phyloP scores from a whole-genome alignment of 35 echinoderm and acorn worm genomes.

The Nesometra sesokonis region DNA sequence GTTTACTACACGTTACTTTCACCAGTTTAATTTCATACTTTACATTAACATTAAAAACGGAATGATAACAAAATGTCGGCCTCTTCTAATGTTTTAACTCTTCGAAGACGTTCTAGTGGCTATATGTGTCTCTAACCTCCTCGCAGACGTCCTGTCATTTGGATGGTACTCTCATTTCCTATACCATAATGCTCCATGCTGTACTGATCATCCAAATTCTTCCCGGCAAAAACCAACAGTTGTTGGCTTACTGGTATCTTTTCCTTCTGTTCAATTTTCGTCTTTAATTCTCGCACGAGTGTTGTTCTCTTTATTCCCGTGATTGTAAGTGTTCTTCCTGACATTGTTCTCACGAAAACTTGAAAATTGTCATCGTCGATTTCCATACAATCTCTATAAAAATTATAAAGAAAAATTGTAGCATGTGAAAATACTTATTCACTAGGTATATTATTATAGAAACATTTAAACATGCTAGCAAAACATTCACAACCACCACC shows the following conservation, averaged over 20 bases:
- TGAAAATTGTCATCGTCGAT: not conserved
- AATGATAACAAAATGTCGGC: too few relatives aligned
- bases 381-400: not conserved
- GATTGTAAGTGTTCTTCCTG: not conserved
- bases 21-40: too few relatives aligned
- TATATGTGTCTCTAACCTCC: not conserved
- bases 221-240: not conserved
- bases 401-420: not conserved
- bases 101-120: too few relatives aligned
- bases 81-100: too few relatives aligned
- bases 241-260: not conserved
- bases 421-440: too few relatives aligned
- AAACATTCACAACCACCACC: too few relatives aligned
- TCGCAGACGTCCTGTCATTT: not conserved
- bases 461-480: too few relatives aligned
- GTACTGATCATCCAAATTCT: not conserved
- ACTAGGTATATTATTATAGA: too few relatives aligned
- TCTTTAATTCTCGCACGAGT: not conserved
- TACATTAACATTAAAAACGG: too few relatives aligned
- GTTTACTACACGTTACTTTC: too few relatives aligned
- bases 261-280: not conserved
- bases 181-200: not conserved
- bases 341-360: not conserved
- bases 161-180: not conserved
- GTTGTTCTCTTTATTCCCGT: not conserved